These are phyloP conservation scores for Conopomorpha cramerella DNA, from an alignment of 1,140 invertebrate genomes.

Conservation along the genomic window DNA sequence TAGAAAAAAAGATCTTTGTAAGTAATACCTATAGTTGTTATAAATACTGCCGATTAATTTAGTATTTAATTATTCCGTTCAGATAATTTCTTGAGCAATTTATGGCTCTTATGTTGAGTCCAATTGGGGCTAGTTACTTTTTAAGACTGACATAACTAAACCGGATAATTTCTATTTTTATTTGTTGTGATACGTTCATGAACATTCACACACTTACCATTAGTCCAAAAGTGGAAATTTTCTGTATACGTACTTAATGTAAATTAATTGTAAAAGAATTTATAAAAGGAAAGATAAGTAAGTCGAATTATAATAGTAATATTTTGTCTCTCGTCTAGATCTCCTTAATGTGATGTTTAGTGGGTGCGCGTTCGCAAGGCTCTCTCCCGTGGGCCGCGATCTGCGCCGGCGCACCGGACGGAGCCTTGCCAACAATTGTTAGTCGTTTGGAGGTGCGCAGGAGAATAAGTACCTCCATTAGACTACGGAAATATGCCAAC, in stretches of 20 bases:
- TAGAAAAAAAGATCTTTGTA: no score
- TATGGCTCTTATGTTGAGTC: constrained; percentile 19
- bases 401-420: no score
- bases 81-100: constrained; percentile 25
- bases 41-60: constrained; percentile 38
- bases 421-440: no score
- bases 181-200: constrained; percentile 27
- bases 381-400: no score
- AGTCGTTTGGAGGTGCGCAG: no score
- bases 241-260: constrained; percentile 62
- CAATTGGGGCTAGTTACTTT: constrained; percentile 37
- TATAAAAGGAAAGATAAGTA: constrained; percentile 58
- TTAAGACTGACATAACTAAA: constrained; percentile 54
- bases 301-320: constrained; percentile 49
- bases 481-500: no score
- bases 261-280: constrained; percentile 57
- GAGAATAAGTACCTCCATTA: no score
- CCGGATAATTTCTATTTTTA: constrained; percentile 52
- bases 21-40: no score
- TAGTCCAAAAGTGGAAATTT: constrained; percentile 53
- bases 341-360: constrained; percentile 12
- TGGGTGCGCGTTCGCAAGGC: no score
- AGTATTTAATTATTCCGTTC: constrained; percentile 35
- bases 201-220: constrained; percentile 15
- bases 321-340: constrained; percentile 44